Percentiles rank a stretch among this genome's conserved stretches.
phyloP scores from a whole-genome alignment of 1,140 invertebrate genomes.

The Polypedilum pembai region DNA sequence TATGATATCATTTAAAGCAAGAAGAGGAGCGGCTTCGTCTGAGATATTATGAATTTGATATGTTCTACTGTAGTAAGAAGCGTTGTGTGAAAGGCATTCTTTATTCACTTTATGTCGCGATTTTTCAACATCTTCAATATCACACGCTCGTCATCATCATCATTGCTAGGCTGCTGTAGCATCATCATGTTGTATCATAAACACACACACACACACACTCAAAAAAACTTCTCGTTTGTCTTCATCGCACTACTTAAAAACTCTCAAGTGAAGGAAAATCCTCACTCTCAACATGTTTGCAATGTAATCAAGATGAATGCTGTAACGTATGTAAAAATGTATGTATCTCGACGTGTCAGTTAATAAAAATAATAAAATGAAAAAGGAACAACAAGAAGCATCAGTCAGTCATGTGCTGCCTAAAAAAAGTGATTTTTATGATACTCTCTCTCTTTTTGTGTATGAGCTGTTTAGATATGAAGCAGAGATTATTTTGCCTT shows the following conservation, averaged over 20 bases:
- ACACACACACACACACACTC: too few species aligned
- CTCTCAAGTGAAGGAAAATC: too few species aligned
- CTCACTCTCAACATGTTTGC: too few species aligned
- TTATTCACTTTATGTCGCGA: too few species aligned
- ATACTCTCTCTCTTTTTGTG: not conserved
- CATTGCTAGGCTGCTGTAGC: too few species aligned
- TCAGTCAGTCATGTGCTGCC: not conserved
- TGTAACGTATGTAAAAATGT: not conserved
- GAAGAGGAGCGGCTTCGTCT: not conserved
- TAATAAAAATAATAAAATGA: conserved; percentile 6
- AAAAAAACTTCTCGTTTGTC: too few species aligned
- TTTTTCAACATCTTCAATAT: too few species aligned
- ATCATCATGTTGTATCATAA: too few species aligned
- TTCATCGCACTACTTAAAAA: too few species aligned
- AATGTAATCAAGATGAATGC: conserved; percentile 9
- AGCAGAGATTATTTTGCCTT: too few species aligned
- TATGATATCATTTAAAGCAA: conserved; percentile 7
- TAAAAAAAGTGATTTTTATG: conserved; percentile 5
- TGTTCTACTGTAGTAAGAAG: not conserved
- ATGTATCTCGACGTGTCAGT: not conserved
- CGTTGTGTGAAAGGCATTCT: too few species aligned
- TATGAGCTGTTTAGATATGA: not conserved
- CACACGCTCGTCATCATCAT: too few species aligned
- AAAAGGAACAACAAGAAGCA: not conserved
- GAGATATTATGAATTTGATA: conserved; percentile 26